Evolutionary conservation across 2,113 vertebrate species (phyloP).

Genomic region (Poecile atricapillus): DNA sequence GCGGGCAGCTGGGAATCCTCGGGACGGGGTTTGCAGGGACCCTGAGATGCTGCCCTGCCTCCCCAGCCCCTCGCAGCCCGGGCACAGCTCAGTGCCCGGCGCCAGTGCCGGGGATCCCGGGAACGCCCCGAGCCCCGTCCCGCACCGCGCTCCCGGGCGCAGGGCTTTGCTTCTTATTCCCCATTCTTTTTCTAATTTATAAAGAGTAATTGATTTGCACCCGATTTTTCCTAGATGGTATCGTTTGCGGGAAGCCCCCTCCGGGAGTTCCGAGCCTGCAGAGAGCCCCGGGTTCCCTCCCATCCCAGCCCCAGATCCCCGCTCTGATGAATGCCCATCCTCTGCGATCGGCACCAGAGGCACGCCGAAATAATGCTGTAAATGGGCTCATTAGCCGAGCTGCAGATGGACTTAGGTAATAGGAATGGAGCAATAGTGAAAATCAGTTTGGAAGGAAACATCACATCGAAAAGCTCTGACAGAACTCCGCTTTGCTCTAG

Average conservation of each 20-base stretch:
- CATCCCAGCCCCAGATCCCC: not conserved
- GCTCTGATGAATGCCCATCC: not conserved
- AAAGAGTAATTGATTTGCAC: not conserved
- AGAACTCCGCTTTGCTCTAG: not conserved
- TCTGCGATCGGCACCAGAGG: not conserved
- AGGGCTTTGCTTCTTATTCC: not conserved
- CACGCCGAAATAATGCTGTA: not conserved
- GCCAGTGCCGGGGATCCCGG: not conserved
- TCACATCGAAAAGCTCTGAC: conserved; percentile 3
- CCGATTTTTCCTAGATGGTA: not conserved
- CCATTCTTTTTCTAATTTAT: not conserved
- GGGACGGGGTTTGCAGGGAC: accelerated
- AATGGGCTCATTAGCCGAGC: not conserved
- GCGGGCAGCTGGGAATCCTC: not conserved
- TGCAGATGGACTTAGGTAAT: not conserved
- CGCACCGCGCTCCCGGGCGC: not conserved
- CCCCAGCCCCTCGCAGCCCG: not conserved
- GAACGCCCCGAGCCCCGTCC: not conserved
- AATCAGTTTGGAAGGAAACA: not conserved
- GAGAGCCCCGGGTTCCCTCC: not conserved
- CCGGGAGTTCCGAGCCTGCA: not conserved
- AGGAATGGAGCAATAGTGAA: not conserved
- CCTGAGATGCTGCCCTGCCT: not conserved
- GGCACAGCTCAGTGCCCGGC: not conserved
- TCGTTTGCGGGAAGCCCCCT: not conserved